phyloP scores from a whole-genome alignment of 2,888 invertebrate genomes.

The Amaurobius ferox region DNA sequence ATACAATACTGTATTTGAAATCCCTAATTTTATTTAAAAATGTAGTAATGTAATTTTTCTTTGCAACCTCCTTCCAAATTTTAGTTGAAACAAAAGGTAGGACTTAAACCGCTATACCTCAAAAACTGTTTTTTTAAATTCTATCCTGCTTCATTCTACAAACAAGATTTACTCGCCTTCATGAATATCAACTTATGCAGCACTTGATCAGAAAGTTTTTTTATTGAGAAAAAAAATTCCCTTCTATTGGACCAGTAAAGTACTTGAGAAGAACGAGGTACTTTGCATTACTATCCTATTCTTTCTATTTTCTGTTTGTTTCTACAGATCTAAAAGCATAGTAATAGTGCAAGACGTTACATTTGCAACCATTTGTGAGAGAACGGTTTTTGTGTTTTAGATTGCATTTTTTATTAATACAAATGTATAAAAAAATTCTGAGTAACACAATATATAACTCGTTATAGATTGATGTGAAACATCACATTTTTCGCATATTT shows the following conservation, averaged over 20 bases:
- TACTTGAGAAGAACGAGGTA: background rate
- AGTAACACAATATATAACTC: no score
- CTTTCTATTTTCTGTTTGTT: background rate
- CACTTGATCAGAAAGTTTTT: slow-evolving; percentile 44
- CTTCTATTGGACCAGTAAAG: background rate
- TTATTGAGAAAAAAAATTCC: slow-evolving; percentile 26
- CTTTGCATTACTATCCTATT: slow-evolving; percentile 4
- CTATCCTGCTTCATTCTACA: slow-evolving; percentile 13
- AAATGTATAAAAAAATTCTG: no score
- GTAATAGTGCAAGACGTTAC: background rate
- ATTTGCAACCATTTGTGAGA: slow-evolving; percentile 4
- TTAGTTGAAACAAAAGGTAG: background rate
- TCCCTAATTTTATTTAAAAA: no score
- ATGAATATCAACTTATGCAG: slow-evolving; percentile 46
- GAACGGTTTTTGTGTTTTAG: no score
- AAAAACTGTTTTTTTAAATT: background rate
- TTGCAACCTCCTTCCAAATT: no score
- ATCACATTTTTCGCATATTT: no score
- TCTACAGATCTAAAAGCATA: background rate
- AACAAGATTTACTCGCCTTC: slow-evolving; percentile 40
- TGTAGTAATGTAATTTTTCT: no score
- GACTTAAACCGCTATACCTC: background rate
- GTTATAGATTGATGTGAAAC: no score
- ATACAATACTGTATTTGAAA: no score
- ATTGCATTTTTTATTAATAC: no score